These are phyloP conservation scores for Aphelocoma californica DNA, from an alignment of 2,797 vertebrate species.

Conservation along the genomic window DNA sequence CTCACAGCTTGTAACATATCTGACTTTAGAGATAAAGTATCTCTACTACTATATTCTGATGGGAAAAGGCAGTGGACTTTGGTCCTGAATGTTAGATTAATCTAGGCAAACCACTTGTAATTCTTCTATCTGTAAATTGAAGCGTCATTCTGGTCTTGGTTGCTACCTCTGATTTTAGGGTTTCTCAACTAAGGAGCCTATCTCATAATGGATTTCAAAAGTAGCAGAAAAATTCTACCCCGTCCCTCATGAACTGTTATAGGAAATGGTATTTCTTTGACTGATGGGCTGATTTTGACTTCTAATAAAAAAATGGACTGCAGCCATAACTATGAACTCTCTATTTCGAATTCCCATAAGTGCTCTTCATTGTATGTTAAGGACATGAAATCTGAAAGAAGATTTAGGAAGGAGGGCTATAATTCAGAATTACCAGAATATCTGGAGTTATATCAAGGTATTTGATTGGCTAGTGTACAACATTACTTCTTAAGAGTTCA, in stretches of 20 bases:
- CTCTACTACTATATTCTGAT: background rate
- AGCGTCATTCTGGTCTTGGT: background rate
- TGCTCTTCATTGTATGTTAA: constrained; percentile 9
- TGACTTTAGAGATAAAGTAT: background rate
- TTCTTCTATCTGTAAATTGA: background rate
- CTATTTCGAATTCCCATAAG: constrained; percentile 16
- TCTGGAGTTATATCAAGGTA: background rate
- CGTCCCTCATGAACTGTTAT: background rate
- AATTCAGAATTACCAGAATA: constrained; percentile 43
- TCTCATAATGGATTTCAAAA: background rate
- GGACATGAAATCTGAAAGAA: constrained; percentile 1
- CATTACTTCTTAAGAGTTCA: background rate
- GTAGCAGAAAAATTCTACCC: background rate
- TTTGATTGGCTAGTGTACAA: constrained; percentile 1
- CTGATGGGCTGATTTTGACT: constrained; percentile 22
- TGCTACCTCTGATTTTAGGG: background rate
- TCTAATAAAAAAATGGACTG: constrained; percentile 9
- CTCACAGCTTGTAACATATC: background rate
- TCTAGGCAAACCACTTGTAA: background rate
- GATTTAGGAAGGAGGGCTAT: background rate
- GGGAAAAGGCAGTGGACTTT: background rate
- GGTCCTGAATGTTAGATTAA: background rate
- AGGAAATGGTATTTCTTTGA: background rate
- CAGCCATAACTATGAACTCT: background rate
- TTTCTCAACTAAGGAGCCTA: background rate